phyloP scores from a whole-genome alignment of 2,888 invertebrate genomes.

The Heliconius charithonia region DNA sequence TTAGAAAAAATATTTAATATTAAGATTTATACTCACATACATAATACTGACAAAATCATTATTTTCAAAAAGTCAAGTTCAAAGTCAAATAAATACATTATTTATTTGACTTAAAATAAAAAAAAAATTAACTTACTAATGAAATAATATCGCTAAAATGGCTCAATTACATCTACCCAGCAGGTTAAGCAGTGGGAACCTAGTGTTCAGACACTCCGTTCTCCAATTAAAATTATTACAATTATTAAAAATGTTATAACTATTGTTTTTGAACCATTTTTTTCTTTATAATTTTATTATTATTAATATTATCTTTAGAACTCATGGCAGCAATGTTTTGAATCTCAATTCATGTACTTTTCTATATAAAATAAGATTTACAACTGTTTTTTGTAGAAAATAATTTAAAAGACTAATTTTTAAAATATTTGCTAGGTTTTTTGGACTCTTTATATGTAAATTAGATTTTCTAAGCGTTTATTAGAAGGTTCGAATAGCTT shows the following conservation, averaged over 20 bases:
- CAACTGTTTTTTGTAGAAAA: background rate
- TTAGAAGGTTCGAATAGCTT: background rate
- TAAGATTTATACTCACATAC: background rate
- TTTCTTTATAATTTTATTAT: background rate
- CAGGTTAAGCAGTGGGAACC: background rate
- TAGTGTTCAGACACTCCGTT: background rate
- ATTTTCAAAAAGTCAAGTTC: too few species aligned
- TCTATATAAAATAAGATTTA: background rate
- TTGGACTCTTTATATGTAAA: background rate
- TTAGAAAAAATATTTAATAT: background rate
- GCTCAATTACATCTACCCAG: background rate
- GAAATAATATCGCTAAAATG: background rate
- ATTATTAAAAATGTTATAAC: background rate
- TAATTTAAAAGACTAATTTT: background rate
- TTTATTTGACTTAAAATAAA: background rate
- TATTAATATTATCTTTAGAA: background rate
- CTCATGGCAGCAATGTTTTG: background rate
- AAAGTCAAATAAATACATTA: too few species aligned
- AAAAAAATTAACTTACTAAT: background rate
- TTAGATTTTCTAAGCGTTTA: background rate
- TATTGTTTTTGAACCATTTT: background rate
- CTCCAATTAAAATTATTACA: background rate
- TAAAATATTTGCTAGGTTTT: background rate
- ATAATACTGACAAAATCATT: background rate
- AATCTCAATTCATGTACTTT: constrained; percentile 1